Base-by-base conservation (phyloP, 2,797 vertebrate species). In the Anolis apletophallus region DNA sequence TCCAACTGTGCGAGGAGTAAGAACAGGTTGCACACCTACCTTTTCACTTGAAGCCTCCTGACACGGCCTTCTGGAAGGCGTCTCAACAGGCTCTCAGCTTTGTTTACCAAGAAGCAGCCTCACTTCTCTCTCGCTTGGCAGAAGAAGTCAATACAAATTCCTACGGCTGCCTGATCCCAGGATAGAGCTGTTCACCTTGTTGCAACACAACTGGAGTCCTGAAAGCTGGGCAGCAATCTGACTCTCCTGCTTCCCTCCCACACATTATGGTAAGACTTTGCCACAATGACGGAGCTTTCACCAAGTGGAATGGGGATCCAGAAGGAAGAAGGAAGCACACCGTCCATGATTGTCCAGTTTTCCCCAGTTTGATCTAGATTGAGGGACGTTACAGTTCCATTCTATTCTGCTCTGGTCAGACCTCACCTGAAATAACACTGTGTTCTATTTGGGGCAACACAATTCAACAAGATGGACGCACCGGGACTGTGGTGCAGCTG, bases 61-160 rank as follows among this genome's bases (percentile, higher is more conserved):
- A 61, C 64, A 8, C 54, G 3, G 79, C 54, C 83, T 69, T 7
- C n/a, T 5, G 4, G 29, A 26, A 67, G 83, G 16, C 4, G 73
- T 72, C 71, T 50, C 17, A n/a, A 19, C 16, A 1, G 26, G 72
- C 67, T 34, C 12, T 36, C 77, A 3, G 78, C 87, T 40, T 72
- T 82, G 83, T 78, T 88, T 64, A 77, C 34, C 6, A 52, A 68
- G 71, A 34, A 19, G 40, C 52, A 57, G 64, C n/a, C 72, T 21
- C 11, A 21, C 73, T 32, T 32, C 13, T 32, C 67, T 71, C 79
- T 64, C 10, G 5, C 3, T 26, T 29, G 71, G 55, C 79, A 71
- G 26, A 55, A 17, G 55, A 8, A 59, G 52, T 23, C 77, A 4
- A 7, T 29, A 46, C 19, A 55, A n/a, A 75, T 75, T 64, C 26